Evolutionary conservation across 2,888 invertebrate genomes (phyloP).

Genomic region (Aspidapion aeneum): DNA sequence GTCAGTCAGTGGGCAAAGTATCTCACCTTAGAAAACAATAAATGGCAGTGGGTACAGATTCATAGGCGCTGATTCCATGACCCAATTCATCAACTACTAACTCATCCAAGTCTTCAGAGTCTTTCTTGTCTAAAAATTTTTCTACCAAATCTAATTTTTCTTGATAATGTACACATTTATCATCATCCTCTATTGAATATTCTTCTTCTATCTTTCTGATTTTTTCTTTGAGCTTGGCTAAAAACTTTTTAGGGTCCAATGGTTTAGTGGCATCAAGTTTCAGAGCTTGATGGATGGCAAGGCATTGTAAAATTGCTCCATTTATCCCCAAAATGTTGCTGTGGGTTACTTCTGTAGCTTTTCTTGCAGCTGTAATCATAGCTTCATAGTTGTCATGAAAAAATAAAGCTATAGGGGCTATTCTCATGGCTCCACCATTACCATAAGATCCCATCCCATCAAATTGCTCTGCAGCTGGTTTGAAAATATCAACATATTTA

Average conservation of each 20-base stretch:
- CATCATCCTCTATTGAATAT: slow-evolving; percentile 7
- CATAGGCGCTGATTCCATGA: slow-evolving; percentile 59
- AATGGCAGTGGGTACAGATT: slow-evolving; percentile 70
- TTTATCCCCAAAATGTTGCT: slow-evolving; percentile 53
- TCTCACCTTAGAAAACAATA: slow-evolving; percentile 56
- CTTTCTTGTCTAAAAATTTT: slow-evolving; percentile 47
- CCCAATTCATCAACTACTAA: slow-evolving; percentile 56
- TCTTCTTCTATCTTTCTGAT: slow-evolving; percentile 50
- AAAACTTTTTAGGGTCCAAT: slow-evolving; percentile 51
- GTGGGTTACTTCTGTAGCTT: slow-evolving; percentile 61
- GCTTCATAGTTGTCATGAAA: slow-evolving; percentile 50
- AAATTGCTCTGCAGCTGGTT: slow-evolving; percentile 59
- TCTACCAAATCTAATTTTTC: slow-evolving; percentile 53
- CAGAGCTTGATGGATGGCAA: slow-evolving; percentile 57
- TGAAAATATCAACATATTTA: slow-evolving; percentile 56
- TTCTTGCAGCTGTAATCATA: slow-evolving; percentile 51
- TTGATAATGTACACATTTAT: slow-evolving; percentile 48
- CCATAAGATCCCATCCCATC: slow-evolving; percentile 67
- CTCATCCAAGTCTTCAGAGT: slow-evolving; percentile 46
- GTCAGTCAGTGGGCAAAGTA: no score
- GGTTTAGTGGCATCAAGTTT: slow-evolving; percentile 44
- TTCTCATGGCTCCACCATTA: slow-evolving; percentile 76
- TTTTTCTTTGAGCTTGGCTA: slow-evolving; percentile 51
- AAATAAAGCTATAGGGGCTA: slow-evolving; percentile 63
- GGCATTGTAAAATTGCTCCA: slow-evolving; percentile 57